Percentiles rank a stretch among this genome's conserved stretches.
Evolutionary conservation across 1,140 invertebrate genomes (phyloP).

Genomic region (Littorina saxatilis): DNA sequence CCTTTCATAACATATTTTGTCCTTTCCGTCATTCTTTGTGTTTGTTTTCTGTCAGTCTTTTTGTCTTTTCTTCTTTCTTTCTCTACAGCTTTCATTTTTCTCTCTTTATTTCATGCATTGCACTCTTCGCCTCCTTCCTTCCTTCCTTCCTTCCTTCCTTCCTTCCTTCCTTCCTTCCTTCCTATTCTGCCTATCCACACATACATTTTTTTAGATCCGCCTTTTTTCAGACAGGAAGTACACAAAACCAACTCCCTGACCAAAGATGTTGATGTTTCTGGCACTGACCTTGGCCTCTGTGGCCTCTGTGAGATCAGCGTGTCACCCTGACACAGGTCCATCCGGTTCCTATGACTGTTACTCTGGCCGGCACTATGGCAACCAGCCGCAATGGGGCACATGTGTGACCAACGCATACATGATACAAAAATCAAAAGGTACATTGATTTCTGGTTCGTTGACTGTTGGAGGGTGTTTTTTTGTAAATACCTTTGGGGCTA

Average conservation of each 20-base stretch:
- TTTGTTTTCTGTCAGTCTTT: neutral
- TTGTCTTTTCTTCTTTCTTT: neutral
- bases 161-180: no score
- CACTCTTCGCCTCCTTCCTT: neutral
- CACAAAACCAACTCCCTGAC: neutral
- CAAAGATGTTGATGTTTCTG: neutral
- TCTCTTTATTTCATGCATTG: neutral
- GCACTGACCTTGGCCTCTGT: neutral
- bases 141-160: neutral
- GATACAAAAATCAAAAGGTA: constrained; percentile 5
- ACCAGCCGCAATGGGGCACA: neutral
- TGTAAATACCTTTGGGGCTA: no score
- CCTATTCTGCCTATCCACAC: no score
- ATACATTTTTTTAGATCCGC: no score
- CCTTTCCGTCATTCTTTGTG: no score
- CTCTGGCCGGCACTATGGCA: neutral
- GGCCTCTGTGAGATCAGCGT: neutral
- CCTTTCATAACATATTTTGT: no score
- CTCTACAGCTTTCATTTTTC: neutral
- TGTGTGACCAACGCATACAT: neutral
- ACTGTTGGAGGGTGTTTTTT: no score
- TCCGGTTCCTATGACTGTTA: neutral
- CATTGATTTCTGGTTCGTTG: no score
- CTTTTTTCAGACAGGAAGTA: no score
- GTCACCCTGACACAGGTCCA: neutral